Base-by-base conservation (phyloP, 1,140 invertebrate genomes). In the Brachionus rubens region DNA sequence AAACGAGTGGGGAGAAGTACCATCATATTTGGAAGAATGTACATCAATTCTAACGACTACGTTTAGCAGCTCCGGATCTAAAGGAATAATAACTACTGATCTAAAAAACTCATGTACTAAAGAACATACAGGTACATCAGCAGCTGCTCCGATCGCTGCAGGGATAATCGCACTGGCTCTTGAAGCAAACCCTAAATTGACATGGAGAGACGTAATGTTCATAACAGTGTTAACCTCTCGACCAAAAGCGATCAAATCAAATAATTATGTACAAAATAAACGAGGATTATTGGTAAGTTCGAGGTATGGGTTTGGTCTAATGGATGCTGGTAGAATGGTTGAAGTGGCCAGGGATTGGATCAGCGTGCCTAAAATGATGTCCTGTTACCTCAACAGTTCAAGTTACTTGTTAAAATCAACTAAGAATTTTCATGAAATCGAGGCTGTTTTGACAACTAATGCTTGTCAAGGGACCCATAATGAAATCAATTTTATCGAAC, bases 131-230 rank as follows among this genome's bases (percentile, higher is more conserved):
- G 91, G 78, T 14, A 98, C 95, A 3, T 97, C 94, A 10, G 96
- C 95, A 2, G 96, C 94, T 4, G 96, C 95, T n/a, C 95, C 96
- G 4, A 86, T 98, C 43, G 95, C 96, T 1, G 95, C 95, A n/a
- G 95, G 93, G 40, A 96, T 98, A 79, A 92, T 92, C 81, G 96
- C 95, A 28, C 86, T 98, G 28, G 92, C 93, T 36, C 86, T 98
- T 30, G 93, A 98, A 88, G 93, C 94, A 0, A 98, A 97, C 85
- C 88, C 87, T 30, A 89, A 91, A 79, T 87, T 97, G 24, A 96
- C 92, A 1, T 97, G 94, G 94, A 86, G 94, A 78, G 94, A 97
- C 81, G 92, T 97, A 89, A 93, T 95, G 82, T 92, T 95, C 83
- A 92, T 95, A 80, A 93, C 95, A 1, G 92, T 97, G 3, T 87